Base-by-base conservation (phyloP, 1,140 invertebrate genomes). In the Diachasma alloeum region DNA sequence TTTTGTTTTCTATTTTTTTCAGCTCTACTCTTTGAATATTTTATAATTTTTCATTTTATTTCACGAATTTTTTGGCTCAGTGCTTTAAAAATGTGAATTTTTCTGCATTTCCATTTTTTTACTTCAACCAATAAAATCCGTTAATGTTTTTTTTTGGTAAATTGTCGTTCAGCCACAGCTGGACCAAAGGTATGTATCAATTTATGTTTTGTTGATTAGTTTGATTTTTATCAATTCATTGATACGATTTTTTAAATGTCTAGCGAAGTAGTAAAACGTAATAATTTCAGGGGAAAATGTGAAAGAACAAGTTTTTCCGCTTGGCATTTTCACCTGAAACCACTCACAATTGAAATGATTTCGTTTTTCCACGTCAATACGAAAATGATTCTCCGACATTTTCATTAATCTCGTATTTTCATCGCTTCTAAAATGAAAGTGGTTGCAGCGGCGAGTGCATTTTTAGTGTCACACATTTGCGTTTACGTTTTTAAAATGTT, bases 381-480 rank as follows among this genome's bases (percentile, higher is more conserved):
- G 70, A 26, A 67, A 36, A 26, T 70, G 17, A 56, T 53, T 71
- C 19, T 76, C 53, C 70, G 36, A 56, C 26, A 17, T 73, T 77
- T 56, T 56, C 17, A 17, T 53, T 17, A 17, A 53, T 53, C 74
- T 53, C 39, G 67, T 36, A 63, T 68, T 36, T 74, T 79, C 72
- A 69, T 71, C 66, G 68, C 44, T 81, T 42, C 63, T n/a, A 80
- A 83, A 80, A 81, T 46, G 79, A 83, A 80, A 80, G 73, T 76
- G 77, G 71, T 79, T 77, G 63, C 73, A 80, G 78, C 79, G 78
- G 69, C 71, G 44, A 78, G 74, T 78, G 70, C 73, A 68, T 76
- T 68, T 78, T 73, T 66, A 44, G 78, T 81, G 76, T 81, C 71
- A 78, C 67, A 75, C 79, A 19, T 78, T 81, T 80, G 70, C 19